These are phyloP conservation scores for Anas platyrhynchos DNA, from an alignment of 2,113 vertebrate species.

Conservation along the genomic window DNA sequence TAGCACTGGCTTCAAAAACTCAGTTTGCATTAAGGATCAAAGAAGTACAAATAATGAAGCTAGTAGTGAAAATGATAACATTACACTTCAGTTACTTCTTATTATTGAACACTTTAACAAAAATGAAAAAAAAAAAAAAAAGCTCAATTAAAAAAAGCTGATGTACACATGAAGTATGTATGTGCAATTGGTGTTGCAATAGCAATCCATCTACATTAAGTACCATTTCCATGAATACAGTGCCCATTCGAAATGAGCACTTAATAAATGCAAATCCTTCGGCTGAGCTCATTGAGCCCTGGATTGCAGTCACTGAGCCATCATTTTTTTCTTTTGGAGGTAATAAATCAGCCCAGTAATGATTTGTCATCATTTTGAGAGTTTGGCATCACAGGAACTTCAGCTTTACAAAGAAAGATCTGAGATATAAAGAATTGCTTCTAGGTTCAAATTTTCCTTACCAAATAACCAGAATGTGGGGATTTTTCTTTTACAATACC, in stretches of 20 bases:
- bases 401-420: not conserved
- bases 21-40: not conserved
- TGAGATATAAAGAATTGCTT: not conserved
- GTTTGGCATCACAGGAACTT: not conserved
- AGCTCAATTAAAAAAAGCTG: not conserved
- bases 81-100: not conserved
- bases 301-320: not conserved
- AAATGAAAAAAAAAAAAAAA: not conserved
- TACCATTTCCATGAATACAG: not conserved
- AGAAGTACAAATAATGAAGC: not conserved
- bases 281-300: not conserved
- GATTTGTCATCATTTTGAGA: not conserved
- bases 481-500: not conserved
- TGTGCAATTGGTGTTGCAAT: not conserved
- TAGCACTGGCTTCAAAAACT: not conserved
- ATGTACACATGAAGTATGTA: not conserved
- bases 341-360: constrained; percentile 1
- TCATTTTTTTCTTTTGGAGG: not conserved
- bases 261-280: constrained; percentile 8
- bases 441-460: not conserved
- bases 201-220: constrained; percentile 23
- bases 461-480: not conserved
- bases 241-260: accelerated
- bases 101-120: not conserved
- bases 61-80: not conserved